These are phyloP conservation scores for Podocnemis expansa DNA, from an alignment of 2,113 vertebrate species.

Conservation along the genomic window DNA sequence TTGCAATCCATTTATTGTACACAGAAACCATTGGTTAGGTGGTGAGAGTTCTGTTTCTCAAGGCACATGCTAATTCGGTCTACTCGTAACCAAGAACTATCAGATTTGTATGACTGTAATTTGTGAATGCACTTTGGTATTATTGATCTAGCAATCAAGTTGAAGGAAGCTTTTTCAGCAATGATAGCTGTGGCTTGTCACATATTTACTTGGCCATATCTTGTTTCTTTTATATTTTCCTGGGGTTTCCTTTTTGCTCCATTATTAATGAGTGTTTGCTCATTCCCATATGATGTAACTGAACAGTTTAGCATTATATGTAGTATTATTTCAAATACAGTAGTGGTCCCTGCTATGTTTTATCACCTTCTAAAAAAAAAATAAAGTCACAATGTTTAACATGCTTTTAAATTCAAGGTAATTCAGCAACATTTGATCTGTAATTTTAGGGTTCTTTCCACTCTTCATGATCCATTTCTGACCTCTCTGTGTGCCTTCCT, in stretches of 20 bases:
- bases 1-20: neutral
- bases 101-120: neutral
- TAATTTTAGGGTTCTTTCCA: neutral
- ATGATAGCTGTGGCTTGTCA: neutral
- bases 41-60: rapidly evolving
- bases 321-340: neutral
- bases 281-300: neutral
- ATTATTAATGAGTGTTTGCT: neutral
- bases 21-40: neutral
- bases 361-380: neutral
- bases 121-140: neutral
- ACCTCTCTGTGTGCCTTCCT: neutral
- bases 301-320: neutral
- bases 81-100: rapidly evolving
- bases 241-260: neutral
- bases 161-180: neutral
- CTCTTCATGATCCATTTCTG: neutral
- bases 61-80: rapidly evolving
- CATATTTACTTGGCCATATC: neutral
- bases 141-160: neutral
- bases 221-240: neutral
- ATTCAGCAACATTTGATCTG: neutral
- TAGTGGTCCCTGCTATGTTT: neutral
- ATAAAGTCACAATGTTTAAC: neutral
- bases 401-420: neutral